A percentile compares a stretch with the other conserved stretches of the same genome.
phyloP scores from a whole-genome alignment of 2,888 invertebrate genomes.

The Ichneumoninae sp. region DNA sequence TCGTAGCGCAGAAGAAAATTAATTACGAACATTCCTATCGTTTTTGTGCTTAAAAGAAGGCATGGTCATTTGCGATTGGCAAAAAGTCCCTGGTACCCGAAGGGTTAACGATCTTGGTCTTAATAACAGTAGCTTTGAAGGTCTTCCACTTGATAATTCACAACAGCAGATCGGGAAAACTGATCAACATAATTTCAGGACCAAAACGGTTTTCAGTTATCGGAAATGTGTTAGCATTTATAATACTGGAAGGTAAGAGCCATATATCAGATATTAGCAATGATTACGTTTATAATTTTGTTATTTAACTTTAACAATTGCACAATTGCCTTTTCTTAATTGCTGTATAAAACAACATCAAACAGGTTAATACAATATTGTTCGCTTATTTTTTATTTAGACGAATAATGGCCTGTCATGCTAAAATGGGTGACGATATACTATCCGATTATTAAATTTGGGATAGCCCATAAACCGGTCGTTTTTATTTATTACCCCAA shows the following conservation, averaged over 20 bases:
- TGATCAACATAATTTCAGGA: neutral
- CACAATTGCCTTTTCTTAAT: no score
- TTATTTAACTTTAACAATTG: neutral
- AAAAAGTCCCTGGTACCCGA: no score
- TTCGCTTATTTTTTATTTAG: neutral
- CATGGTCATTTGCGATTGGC: no score
- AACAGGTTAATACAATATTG: neutral
- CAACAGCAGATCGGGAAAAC: neutral
- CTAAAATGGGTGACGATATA: neutral
- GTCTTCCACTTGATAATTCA: neutral
- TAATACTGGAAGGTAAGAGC: slow-evolving; percentile 26
- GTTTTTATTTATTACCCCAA: slow-evolving; percentile 43
- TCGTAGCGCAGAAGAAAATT: no score
- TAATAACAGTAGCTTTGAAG: neutral
- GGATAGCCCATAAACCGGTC: slow-evolving; percentile 38
- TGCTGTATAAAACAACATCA: neutral
- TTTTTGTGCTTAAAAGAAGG: no score
- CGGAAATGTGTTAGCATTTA: slow-evolving; percentile 12
- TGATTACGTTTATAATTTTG: neutral
- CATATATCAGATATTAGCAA: neutral
- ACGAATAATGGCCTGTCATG: neutral
- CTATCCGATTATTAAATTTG: slow-evolving; percentile 30
- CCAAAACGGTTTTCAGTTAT: slow-evolving; percentile 50
- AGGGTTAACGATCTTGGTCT: no score
- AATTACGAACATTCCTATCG: no score